Evolutionary conservation across 53 echinoderm and acorn worm genomes (phyloP), one percentile per base, ranked within the genome.

Genomic region (Paracentrotus lividus): DNA sequence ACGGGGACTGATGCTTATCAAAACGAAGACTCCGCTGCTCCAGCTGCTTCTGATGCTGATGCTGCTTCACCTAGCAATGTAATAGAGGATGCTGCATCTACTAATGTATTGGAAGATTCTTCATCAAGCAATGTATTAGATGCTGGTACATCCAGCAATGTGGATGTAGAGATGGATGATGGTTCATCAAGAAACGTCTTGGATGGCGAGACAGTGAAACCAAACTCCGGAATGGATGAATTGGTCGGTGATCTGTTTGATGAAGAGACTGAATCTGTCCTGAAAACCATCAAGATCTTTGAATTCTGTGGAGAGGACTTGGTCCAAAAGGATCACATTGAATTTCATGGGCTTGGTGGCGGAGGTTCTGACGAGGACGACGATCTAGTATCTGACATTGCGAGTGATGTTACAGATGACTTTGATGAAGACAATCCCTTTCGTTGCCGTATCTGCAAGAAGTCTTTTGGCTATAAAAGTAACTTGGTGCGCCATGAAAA

Each of bases 261-360:
- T 42, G 59, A 56, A 33, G 92, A 92, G 42, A 45, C 61, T 42
- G 92, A 92, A 27, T 77, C 92, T 36, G 81, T 81, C 8, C 81
- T 92, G 4, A 92, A 92, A 58, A 92, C 92, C 56, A 92, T 92
- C 44, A 57, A 92, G 92, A 92, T 92, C 56, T 92, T 92, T 81
- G 92, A 92, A 57, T 92, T 92, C 43, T 76, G 92, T 59, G 92
- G 92, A 23, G 92, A 92, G 18, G 92, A 92, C 81, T 55, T 92
- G 77, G 92, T 92, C 20, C 78, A 92, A 36, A 92, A 92, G 81
- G 92, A 92, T 57, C 92, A 92, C 43, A 92, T 92, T 57, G 92
- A 92, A 38, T 92, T 92, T 44, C 92, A 92, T 27, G 92, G 54
- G 59, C 56, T 92, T 3, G 92, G 92, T 2, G 92, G 42, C 0